Evolutionary conservation across 2,888 invertebrate genomes (phyloP), one percentile per base, ranked within the genome.

Genomic region (Sipunculus nudus): DNA sequence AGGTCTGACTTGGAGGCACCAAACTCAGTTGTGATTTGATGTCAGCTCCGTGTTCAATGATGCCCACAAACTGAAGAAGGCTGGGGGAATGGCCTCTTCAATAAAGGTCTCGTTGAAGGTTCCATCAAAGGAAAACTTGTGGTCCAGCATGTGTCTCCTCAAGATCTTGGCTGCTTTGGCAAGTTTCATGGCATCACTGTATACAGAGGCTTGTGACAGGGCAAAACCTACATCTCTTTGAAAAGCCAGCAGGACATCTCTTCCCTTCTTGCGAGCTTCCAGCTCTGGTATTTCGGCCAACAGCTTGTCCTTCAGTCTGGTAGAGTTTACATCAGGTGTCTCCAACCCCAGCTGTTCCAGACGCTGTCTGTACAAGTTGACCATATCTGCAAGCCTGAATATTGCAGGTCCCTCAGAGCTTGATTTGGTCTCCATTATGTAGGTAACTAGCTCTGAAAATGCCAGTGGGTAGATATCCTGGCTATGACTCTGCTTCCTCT

Each of bases 101-200:
- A 60, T 45, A 50, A 47, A 59, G 8, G 59, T 48, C 25, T 63
- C 61, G 35, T 61, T 8, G 35, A 70, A 64, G 26, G 23, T 49
- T 29, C 66, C 60, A 48, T 49, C 23, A 54, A 70, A 70, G 40
- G 1, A 39, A 3, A 45, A 43, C 32, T 59, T 53, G 10, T 60
- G 53, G 5, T 56, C 50, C 19, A 64, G 25, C 60, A 72, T 67
- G 8, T 69, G 40, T 41, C 53, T 54, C 21, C 68, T 55, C 31
- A 72, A 21, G 16, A 71, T 67, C n/a, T 65, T 62, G 8, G 67
- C 68, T 10, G 68, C 65, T 59, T 67, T 72, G 16, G 55, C 55
- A 26, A 72, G 48, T 5, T 59, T 60, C 21, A 72, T 61, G 10
- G 70, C 69, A 16, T 73, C 70, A 31, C 57, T 16, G n/a, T n/a